Conservation (phyloP, 2,888 invertebrate species). For the Stegana nigrithorax region DNA sequence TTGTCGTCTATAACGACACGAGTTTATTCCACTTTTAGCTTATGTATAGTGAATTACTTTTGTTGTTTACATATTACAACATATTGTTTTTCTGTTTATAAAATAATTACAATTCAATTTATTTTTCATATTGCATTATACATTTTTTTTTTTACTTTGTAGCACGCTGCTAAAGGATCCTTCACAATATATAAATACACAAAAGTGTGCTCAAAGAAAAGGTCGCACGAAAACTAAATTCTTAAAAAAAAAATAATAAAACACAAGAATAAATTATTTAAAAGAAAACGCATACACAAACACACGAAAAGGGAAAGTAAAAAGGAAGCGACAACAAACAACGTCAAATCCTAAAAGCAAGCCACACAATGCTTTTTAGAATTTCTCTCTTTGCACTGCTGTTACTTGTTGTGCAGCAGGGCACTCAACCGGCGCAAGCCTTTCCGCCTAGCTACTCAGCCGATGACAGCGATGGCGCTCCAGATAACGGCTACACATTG, state of each 20-base stretch:
- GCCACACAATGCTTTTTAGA: conserved; percentile 48
- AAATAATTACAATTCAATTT: conserved; percentile 35
- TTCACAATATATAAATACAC: neutral
- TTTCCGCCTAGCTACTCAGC: conserved; percentile 34
- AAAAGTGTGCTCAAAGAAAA: conserved; percentile 4
- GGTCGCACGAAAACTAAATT: conserved; percentile 17
- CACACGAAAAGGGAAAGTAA: neutral
- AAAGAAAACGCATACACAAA: neutral
- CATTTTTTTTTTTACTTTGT: conserved; percentile 33
- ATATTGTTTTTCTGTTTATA: neutral
- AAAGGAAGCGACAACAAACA: conserved; percentile 21
- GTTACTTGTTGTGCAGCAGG: conserved; percentile 33
- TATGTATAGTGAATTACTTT: no score
- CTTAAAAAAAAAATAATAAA: conserved; percentile 13
- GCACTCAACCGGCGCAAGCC: conserved; percentile 27
- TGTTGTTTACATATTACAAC: neutral
- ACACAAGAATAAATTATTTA: conserved; percentile 11
- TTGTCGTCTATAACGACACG: no score
- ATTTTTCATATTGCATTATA: conserved; percentile 23
- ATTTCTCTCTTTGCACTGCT: conserved; percentile 32
- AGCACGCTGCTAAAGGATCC: conserved; percentile 28
- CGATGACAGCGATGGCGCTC: neutral
- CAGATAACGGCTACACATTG: conserved; percentile 4
- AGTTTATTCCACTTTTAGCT: no score
- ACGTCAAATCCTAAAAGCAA: conserved; percentile 21